Evolutionary conservation across 2,113 vertebrate species (phyloP), one percentile per base, ranked within the genome.

Genomic region (Neogobius melanostomus): DNA sequence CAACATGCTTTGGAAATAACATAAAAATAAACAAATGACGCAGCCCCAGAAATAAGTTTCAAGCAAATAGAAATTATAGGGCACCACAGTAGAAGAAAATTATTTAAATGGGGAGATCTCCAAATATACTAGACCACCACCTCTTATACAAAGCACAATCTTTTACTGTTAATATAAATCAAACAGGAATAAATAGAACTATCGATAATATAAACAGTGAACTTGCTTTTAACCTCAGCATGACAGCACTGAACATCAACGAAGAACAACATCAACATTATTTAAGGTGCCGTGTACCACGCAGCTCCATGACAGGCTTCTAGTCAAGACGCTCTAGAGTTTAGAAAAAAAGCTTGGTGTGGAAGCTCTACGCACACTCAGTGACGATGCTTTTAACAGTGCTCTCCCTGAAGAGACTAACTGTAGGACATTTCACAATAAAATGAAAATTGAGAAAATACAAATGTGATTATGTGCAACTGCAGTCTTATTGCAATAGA

Each of bases 141-240:
- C 85, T 53, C 71, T 81, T 81, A 76, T 71, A 90, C 85, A 91
- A 86, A 87, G 79, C 85, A 91, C 79, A 79, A 85, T 71, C 74
- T 72, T 76, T 83, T 64, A 77, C 66, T 86, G 84, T 89, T 89
- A 85, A 83, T 72, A 81, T 7, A 82, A 90, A 84, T 77, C 85
- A 74, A 76, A 89, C 72, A 82, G 69, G 76, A 92, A 92, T 92
- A 91, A 93, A 91, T 90, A 93, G 44, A 81, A 86, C 76, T 69
- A 82, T 69, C 61, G 77, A 88, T 36, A 36, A 36, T 85, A 76
- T 76, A 60, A 85, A 90, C 86, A 90, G 87, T 89, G 79, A 84
- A 79, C 90, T 78, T 68, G 72, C 81, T 71, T 36, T 36, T 76
- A 74, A 80, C 83, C 79, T 82, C 66, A 77, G 69, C 69, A 75